Conservation (phyloP, 2,797 vertebrate species). For the Trichosurus vulpecula region DNA sequence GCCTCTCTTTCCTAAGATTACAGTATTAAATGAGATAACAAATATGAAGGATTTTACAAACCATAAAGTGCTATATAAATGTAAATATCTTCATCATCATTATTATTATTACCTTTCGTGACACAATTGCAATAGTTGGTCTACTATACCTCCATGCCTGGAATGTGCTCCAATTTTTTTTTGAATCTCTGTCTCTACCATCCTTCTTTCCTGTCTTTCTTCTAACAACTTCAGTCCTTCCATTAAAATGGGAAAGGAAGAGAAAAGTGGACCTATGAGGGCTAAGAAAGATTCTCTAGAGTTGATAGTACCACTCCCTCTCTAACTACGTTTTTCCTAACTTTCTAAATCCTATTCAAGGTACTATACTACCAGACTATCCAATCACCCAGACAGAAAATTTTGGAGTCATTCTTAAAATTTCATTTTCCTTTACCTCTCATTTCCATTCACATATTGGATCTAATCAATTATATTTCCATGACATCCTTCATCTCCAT, state of each 20-base stretch:
- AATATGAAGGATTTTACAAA: background rate
- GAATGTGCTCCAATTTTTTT: background rate
- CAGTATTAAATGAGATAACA: background rate
- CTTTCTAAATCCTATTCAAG: background rate
- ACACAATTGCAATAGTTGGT: background rate
- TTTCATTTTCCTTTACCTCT: background rate
- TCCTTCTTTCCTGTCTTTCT: background rate
- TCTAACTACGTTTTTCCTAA: background rate
- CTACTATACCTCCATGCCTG: too few relatives aligned
- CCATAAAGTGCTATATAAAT: too few relatives aligned
- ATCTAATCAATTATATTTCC: background rate
- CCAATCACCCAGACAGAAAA: background rate
- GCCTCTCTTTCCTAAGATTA: background rate
- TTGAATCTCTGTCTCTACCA: background rate
- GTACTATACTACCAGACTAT: background rate
- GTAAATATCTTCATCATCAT: background rate
- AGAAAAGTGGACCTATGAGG: background rate
- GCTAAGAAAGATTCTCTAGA: background rate
- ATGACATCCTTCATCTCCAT: background rate
- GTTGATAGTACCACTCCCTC: too few relatives aligned
- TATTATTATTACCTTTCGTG: background rate
- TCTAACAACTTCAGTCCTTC: background rate
- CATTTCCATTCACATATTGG: background rate
- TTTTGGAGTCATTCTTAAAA: background rate
- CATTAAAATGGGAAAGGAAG: background rate